phyloP scores from a whole-genome alignment of 2,113 vertebrate genomes.

The Larimichthys polyactis region DNA sequence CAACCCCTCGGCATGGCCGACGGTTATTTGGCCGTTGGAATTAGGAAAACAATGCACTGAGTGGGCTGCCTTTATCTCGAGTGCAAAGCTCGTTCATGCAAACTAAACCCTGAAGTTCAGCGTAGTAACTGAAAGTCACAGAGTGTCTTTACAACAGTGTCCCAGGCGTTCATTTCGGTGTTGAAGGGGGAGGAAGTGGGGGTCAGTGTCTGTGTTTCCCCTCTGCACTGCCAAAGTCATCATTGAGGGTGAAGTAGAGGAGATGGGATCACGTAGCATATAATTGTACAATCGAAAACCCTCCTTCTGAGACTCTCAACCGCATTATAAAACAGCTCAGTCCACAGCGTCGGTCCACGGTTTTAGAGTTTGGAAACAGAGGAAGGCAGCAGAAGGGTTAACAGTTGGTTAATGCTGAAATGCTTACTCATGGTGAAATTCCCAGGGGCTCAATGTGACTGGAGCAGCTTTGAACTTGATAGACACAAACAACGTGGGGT shows the following conservation, averaged over 20 bases:
- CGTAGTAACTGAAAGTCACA: conserved; percentile 37
- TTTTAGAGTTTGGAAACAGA: conserved; percentile 21
- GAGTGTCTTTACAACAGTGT: conserved; percentile 30
- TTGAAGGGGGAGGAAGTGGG: conserved; percentile 19
- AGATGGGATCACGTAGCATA: conserved; percentile 60
- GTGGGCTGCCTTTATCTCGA: neutral
- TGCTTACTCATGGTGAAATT: conserved; percentile 58
- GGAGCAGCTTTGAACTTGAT: conserved; percentile 61
- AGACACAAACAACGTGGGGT: conserved; percentile 62
- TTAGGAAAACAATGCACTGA: conserved; percentile 6
- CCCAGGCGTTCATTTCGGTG: conserved; percentile 26
- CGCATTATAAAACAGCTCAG: conserved; percentile 36
- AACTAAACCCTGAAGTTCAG: conserved; percentile 23
- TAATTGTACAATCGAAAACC: conserved; percentile 53
- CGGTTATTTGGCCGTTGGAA: conserved; percentile 32
- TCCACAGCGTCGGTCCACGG: neutral
- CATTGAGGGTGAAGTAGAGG: conserved; percentile 40
- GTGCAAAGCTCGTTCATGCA: conserved; percentile 8
- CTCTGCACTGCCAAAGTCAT: conserved; percentile 61
- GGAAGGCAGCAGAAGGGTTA: conserved; percentile 37
- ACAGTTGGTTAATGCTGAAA: conserved; percentile 47
- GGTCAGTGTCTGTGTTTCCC: conserved; percentile 44
- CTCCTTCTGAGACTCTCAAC: conserved; percentile 42
- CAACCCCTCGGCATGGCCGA: conserved; percentile 5
- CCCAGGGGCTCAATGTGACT: conserved; percentile 43